Evolutionary conservation across 2,797 vertebrate species (phyloP).

Genomic region (Melanotaenia maccullochi): DNA sequence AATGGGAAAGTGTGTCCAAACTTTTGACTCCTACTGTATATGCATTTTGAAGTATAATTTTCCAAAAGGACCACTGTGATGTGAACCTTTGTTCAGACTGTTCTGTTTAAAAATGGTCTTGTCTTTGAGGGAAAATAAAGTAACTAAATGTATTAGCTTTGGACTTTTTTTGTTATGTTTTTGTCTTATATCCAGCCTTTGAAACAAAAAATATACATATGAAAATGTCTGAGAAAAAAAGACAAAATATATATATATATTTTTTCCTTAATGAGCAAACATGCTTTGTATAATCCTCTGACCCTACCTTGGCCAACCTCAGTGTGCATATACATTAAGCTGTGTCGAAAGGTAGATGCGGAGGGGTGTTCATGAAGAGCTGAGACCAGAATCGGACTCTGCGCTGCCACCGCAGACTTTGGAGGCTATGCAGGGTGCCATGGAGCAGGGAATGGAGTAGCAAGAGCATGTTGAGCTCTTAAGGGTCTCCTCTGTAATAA

Average conservation of each 20-base stretch:
- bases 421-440: slow-evolving; percentile 71
- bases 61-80: neutral
- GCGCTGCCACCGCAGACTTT: slow-evolving; percentile 57
- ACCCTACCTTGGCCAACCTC: neutral
- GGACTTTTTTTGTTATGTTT: slow-evolving; percentile 1
- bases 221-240: slow-evolving; percentile 1
- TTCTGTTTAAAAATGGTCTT: neutral
- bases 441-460: slow-evolving; percentile 84
- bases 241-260: no score
- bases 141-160: neutral
- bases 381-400: slow-evolving; percentile 81
- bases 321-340: neutral
- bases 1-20: no score
- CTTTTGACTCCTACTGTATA: neutral
- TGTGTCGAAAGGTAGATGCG: neutral
- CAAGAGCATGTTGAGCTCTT: slow-evolving; percentile 88
- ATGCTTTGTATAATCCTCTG: neutral
- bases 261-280: neutral
- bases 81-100: neutral
- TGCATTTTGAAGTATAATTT: slow-evolving; percentile 6
- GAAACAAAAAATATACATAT: slow-evolving; percentile 27
- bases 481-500: slow-evolving; percentile 87
- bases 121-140: neutral
- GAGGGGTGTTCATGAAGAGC: slow-evolving; percentile 73
- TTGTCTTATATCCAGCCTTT: slow-evolving; percentile 38